Evolutionary conservation across 2,888 invertebrate species (phyloP).

Genomic region (Platycnemis pennipes): DNA sequence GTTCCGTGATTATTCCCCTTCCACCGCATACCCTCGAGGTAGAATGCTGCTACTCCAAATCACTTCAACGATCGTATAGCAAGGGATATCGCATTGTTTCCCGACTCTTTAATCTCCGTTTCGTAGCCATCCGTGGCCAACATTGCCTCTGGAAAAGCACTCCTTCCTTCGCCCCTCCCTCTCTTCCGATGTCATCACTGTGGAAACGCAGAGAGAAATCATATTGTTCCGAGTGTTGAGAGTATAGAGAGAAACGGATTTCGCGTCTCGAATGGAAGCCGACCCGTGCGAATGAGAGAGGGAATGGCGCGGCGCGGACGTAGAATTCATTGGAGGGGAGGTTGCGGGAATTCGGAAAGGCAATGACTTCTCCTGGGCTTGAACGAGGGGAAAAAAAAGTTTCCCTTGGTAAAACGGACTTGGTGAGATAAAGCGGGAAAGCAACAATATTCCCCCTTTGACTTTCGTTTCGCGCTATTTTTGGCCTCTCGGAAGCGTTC

Average conservation of each 20-base stretch:
- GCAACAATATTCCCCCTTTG: not conserved
- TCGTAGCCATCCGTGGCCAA: not conserved
- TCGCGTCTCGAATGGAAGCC: not conserved
- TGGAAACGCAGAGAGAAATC: not conserved
- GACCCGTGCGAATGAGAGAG: not conserved
- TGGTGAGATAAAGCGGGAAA: not conserved
- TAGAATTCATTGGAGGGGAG: not conserved
- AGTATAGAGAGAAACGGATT: not conserved
- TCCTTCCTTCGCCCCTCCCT: not conserved
- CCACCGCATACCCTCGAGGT: not conserved
- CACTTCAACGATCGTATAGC: not conserved
- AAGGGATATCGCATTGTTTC: not conserved
- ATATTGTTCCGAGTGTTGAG: not conserved
- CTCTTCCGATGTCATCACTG: not conserved
- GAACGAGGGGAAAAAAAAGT: not conserved
- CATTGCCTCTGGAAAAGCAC: not conserved
- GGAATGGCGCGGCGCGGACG: not conserved
- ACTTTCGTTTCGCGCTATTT: conserved; percentile 19
- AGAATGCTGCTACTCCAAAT: not conserved
- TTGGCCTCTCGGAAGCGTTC: conserved; percentile 12
- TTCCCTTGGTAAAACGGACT: not conserved
- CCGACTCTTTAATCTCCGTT: not conserved
- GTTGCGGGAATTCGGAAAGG: not conserved
- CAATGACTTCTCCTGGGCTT: not conserved
- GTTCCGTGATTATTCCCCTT: not conserved